Percentiles rank a stretch among this genome's conserved stretches.
Conservation (phyloP, 2,797 vertebrate species). For the Poeciliopsis presidionis region DNA sequence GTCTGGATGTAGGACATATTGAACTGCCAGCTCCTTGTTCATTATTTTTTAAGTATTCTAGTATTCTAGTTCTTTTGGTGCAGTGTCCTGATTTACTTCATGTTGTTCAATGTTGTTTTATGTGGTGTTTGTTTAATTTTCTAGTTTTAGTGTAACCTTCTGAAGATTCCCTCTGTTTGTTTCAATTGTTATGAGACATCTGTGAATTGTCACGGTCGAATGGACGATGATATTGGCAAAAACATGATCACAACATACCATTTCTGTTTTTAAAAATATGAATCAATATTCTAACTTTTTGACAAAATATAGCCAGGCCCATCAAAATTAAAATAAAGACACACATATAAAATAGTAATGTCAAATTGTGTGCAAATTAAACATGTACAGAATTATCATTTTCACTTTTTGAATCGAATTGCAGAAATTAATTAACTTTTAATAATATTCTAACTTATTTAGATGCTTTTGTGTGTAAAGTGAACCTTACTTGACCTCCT, state of each 20-base stretch:
- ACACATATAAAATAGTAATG: neutral
- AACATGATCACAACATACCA: neutral
- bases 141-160: neutral
- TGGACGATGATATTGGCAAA: neutral
- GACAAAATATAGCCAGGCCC: neutral
- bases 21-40: neutral
- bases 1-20: neutral
- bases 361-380: neutral
- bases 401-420: neutral
- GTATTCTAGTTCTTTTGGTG: neutral
- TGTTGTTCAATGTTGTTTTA: neutral
- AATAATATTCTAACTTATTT: neutral
- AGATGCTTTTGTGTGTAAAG: conserved; percentile 34
- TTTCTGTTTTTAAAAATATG: neutral
- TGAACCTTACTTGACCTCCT: conserved; percentile 69
- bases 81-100: neutral
- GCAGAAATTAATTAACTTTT: neutral
- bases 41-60: neutral
- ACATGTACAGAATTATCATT: neutral
- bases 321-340: neutral
- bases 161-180: neutral
- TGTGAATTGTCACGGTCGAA: neutral
- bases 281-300: neutral
- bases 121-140: neutral
- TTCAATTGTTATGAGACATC: neutral